A percentile compares a stretch with the other conserved stretches of the same genome.
Evolutionary conservation across 1,140 invertebrate species (phyloP).

Genomic region (Campodea augens): DNA sequence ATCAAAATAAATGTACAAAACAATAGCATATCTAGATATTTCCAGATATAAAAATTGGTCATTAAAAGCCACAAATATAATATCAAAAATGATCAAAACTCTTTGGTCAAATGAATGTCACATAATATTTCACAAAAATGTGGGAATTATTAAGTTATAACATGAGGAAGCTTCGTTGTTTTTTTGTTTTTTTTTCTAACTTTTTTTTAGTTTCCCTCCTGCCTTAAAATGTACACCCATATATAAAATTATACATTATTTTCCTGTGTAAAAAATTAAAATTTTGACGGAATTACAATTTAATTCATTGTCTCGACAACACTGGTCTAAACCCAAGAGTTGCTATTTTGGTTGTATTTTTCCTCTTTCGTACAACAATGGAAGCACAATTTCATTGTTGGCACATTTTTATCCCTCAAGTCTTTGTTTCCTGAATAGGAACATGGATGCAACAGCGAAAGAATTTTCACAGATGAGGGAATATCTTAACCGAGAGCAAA

Average conservation of each 20-base stretch:
- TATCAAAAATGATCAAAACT: neutral
- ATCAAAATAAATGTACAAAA: neutral
- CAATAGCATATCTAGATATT: neutral
- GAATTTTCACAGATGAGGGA: no score
- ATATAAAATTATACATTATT: conserved; percentile 1
- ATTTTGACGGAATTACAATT: neutral
- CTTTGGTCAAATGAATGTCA: neutral
- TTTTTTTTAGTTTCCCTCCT: no score
- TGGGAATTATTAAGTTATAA: neutral
- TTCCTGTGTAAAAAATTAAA: conserved; percentile 1
- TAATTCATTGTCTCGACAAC: neutral
- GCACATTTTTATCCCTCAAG: neutral
- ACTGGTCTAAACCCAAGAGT: neutral
- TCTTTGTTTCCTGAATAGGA: conserved; percentile 1
- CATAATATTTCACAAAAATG: neutral
- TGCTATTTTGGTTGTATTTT: neutral
- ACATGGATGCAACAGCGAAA: neutral
- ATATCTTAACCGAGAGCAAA: no score
- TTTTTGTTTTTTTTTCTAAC: no score
- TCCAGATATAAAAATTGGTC: neutral
- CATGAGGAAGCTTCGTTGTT: neutral
- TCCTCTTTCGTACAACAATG: conserved; percentile 1
- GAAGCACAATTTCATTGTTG: conserved; percentile 1
- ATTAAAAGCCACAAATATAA: neutral
- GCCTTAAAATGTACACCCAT: neutral